Base-by-base conservation (phyloP, 2,888 invertebrate genomes). In the Leptinotarsa rubiginosa region DNA sequence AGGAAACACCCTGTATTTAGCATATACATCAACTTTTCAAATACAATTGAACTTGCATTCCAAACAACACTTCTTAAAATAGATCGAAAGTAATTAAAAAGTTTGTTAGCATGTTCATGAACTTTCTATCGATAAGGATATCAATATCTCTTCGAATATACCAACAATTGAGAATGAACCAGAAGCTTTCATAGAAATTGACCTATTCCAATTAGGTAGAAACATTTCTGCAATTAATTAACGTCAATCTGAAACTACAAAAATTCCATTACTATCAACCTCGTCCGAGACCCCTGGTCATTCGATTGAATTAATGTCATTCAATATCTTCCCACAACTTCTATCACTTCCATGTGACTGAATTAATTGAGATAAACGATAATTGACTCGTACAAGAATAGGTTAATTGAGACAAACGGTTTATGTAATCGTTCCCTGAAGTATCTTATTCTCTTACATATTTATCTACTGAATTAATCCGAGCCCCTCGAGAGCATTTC, bases 391-490 rank as follows among this genome's bases (percentile, higher is more conserved):
- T 16, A 62, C n/a, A 31, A 62, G 31, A 25, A 62, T 31, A n/a
- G 62, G 31, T 62, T 62, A 62, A 62, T 62, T 16, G 31, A 62
- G 31, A 62, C 31, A n/a, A 62, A 62, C 10, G 15, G 62, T 59
- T 22, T 25, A 22, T 59, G 20, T 31, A 41, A 62, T 62, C 31
- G 41, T 62, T 41, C 62, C 41, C 62, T n/a, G 16, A 41, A 62
- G 62, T 62, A 62, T 41, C 41, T 13, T n/a, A 25, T 62, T 62
- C 62, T 7, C 25, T 31, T 4, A 31, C 31, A 62, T 62, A 62
- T 62, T 15, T n/a, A n/a, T 5, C 62, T 41, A 41, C 31, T 15
- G 16, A n/a, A n/a, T 62, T n/a, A 41, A 12, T 41, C 18, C 18
- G 18, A 52, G 52, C 12, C 52, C 10, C 10, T 18, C 52, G 12